Conservation (phyloP, 2,797 vertebrate genomes). For the Sebastes aleutianus region DNA sequence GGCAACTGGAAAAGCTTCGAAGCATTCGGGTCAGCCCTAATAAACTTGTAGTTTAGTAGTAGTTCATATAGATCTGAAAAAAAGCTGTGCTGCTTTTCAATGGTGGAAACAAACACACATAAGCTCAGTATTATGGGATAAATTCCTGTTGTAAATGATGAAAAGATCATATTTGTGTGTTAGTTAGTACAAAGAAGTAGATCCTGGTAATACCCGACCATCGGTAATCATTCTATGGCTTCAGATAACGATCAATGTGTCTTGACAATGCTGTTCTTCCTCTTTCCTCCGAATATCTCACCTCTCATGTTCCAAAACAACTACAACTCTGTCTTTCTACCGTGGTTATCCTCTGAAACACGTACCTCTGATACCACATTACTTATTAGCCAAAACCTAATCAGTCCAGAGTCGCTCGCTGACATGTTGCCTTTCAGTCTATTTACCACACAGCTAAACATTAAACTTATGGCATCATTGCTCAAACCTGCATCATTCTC, state of each 20-base stretch:
- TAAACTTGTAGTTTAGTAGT: no score
- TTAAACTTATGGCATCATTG: slow-evolving; percentile 66
- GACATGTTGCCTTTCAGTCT: slow-evolving; percentile 31
- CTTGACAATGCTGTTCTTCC: neutral
- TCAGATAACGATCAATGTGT: neutral
- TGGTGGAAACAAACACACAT: neutral
- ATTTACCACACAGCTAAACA: slow-evolving; percentile 68
- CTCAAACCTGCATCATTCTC: slow-evolving; percentile 17
- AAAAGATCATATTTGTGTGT: neutral
- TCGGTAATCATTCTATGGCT: neutral
- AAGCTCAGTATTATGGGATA: neutral
- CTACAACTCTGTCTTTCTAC: neutral
- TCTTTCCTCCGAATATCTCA: neutral
- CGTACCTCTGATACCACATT: slow-evolving; percentile 23
- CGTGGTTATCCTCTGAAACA: neutral
- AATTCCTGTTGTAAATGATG: neutral
- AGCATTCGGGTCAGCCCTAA: no score
- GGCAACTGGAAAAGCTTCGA: no score
- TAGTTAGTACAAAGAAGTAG: slow-evolving; percentile 20
- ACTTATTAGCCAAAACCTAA: slow-evolving; percentile 68
- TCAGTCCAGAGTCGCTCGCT: slow-evolving; percentile 22
- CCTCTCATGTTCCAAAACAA: neutral
- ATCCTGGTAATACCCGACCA: neutral
- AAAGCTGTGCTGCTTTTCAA: neutral
- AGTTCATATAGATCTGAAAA: neutral